These are phyloP conservation scores for Drosophila buzzatii DNA, from an alignment of 2,888 invertebrate species.

Conservation along the genomic window DNA sequence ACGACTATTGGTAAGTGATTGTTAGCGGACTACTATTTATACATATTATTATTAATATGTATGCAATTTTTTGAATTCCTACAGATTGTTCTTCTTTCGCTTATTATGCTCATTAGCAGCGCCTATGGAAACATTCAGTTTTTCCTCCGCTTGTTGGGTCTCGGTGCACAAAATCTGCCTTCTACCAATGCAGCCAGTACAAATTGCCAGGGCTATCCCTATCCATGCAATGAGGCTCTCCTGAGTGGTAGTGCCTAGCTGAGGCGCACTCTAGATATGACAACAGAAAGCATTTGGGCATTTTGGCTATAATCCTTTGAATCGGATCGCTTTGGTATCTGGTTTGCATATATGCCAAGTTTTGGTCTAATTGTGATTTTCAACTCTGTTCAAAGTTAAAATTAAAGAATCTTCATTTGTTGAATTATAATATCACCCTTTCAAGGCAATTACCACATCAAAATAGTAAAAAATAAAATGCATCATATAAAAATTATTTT, in stretches of 20 bases:
- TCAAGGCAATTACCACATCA: not conserved
- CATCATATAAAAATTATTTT: not conserved
- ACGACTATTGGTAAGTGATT: conserved; percentile 35
- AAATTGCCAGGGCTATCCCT: conserved; percentile 2
- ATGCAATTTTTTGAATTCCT: not conserved
- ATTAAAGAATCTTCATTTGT: not conserved
- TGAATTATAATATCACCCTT: not conserved
- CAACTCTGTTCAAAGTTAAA: not conserved
- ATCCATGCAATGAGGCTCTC: not conserved
- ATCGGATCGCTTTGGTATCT: conserved; percentile 4
- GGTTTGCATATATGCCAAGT: not conserved
- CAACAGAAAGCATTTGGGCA: not conserved
- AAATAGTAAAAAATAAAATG: not conserved
- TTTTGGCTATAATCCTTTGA: not conserved
- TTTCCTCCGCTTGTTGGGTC: conserved; percentile 19
- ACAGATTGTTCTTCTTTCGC: conserved; percentile 38
- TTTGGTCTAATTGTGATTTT: not conserved
- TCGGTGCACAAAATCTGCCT: not conserved
- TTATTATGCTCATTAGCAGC: conserved; percentile 37
- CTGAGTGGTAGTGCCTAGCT: not conserved
- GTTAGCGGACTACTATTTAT: not conserved
- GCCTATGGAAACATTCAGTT: conserved; percentile 19
- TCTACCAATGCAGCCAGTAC: too few species aligned
- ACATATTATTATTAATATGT: not conserved
- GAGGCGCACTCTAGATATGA: not conserved